phyloP scores from a whole-genome alignment of 2,113 vertebrate species.

The Lipotes vexillifer region DNA sequence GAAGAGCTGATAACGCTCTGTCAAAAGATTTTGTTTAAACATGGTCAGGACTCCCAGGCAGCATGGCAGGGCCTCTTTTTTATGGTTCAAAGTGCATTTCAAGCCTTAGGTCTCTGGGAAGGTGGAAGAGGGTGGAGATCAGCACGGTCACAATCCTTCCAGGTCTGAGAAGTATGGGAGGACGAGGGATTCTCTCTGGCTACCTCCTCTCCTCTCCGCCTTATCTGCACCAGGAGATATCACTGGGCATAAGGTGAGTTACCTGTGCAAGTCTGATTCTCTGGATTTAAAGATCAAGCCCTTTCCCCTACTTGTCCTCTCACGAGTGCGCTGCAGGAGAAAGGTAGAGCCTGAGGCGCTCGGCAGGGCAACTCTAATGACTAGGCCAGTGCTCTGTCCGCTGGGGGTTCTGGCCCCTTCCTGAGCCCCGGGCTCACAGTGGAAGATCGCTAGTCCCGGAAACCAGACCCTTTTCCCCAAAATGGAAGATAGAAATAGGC shows the following conservation, averaged over 20 bases:
- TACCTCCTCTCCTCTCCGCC: background rate
- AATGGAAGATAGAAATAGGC: background rate
- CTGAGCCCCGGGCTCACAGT: background rate
- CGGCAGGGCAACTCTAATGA: background rate
- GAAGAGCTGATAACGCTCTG: background rate
- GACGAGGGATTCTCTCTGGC: no score
- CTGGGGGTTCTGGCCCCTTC: background rate
- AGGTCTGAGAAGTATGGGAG: background rate
- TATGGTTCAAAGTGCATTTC: background rate
- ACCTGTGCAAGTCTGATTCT: background rate
- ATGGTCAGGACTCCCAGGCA: background rate
- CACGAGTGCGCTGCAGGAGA: background rate
- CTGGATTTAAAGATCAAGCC: background rate
- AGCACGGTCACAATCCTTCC: background rate
- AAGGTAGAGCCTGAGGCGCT: background rate
- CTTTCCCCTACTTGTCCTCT: background rate
- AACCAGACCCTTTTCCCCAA: background rate
- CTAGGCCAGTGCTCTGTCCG: background rate
- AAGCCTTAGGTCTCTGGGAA: background rate
- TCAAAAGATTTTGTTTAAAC: conserved; percentile 2
- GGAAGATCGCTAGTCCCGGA: background rate
- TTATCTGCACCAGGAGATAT: background rate
- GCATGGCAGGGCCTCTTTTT: background rate
- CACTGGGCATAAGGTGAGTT: no score
- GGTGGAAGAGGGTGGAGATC: background rate